Evolutionary conservation across 2,797 vertebrate species (phyloP).

Genomic region (Gymnoscopelus microlampas): DNA sequence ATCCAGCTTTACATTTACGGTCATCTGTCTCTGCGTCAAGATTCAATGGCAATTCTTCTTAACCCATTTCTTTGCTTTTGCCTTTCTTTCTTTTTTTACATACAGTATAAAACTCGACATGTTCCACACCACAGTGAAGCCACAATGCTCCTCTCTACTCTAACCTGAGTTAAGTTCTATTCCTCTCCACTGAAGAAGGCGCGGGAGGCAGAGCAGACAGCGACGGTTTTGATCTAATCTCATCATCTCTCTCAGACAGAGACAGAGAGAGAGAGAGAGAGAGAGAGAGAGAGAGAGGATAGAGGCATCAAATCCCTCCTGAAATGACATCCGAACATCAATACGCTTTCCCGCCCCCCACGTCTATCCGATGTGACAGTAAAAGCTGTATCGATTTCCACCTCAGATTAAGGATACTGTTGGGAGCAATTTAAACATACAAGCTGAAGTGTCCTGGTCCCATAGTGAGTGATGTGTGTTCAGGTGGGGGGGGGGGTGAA

Average conservation of each 20-base stretch:
- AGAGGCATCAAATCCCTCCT: conserved; percentile 74
- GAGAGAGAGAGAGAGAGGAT: conserved; percentile 54
- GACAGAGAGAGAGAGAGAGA: conserved; percentile 3
- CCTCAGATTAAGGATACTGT: conserved; percentile 79
- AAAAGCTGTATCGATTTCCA: conserved; percentile 84
- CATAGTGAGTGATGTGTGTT: conserved; percentile 72
- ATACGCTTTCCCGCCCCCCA: conserved; percentile 70
- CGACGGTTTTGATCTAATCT: conserved; percentile 62
- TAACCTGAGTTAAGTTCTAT: conserved; percentile 10
- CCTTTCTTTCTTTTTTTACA: conserved; percentile 39
- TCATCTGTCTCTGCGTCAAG: neutral
- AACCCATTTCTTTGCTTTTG: conserved; percentile 21
- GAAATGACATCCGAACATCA: conserved; percentile 82
- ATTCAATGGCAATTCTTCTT: conserved; percentile 42
- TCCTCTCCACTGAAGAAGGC: conserved; percentile 56
- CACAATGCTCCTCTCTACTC: conserved; percentile 10
- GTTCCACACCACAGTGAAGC: conserved; percentile 37
- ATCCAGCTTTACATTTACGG: conserved; percentile 58
- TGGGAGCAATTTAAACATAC: conserved; percentile 85
- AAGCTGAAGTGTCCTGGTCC: conserved; percentile 71
- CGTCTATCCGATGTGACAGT: conserved; percentile 73
- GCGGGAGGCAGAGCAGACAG: conserved; percentile 34
- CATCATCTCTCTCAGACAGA: conserved; percentile 54
- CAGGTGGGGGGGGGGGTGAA: conserved; percentile 35
- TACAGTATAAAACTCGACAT: conserved; percentile 48